phyloP scores from a whole-genome alignment of 2,888 invertebrate genomes.

The Sinopyrophorus schimmeli region DNA sequence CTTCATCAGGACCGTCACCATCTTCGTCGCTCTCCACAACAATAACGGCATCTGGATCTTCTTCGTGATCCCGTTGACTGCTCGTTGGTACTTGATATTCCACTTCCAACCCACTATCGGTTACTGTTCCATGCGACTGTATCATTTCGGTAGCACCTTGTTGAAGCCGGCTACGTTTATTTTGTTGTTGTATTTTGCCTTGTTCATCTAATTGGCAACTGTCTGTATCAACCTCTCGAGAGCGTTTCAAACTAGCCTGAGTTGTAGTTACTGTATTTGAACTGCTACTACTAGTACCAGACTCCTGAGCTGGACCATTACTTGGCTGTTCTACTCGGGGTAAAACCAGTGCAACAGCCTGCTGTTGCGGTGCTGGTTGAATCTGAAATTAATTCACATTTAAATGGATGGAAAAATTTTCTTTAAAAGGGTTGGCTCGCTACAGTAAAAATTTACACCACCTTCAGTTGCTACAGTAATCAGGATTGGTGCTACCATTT shows the following conservation, averaged over 20 bases:
- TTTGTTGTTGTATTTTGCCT: slow-evolving; percentile 52
- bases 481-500: too few relatives aligned
- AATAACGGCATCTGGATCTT: slow-evolving; percentile 67
- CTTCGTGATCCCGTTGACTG: slow-evolving; percentile 84
- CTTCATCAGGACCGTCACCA: slow-evolving; percentile 59
- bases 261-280: slow-evolving; percentile 71
- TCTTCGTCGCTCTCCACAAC: slow-evolving; percentile 81
- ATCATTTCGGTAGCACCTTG: slow-evolving; percentile 33
- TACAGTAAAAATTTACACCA: too few relatives aligned
- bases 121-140: slow-evolving; percentile 39
- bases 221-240: slow-evolving; percentile 62
- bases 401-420: too few relatives aligned
- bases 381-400: slow-evolving; percentile 7
- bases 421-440: too few relatives aligned
- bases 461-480: too few relatives aligned
- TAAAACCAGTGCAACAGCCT: slow-evolving; percentile 72
- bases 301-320: slow-evolving; percentile 51
- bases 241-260: slow-evolving; percentile 65
- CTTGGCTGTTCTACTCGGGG: slow-evolving; percentile 71
- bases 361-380: slow-evolving; percentile 55
- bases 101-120: slow-evolving; percentile 67
- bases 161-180: slow-evolving; percentile 60
- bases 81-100: slow-evolving; percentile 86
- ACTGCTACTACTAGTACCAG: slow-evolving; percentile 58
- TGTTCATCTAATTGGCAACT: slow-evolving; percentile 57